Base-by-base conservation (phyloP, 2,888 invertebrate species). In the Agrilus mali region DNA sequence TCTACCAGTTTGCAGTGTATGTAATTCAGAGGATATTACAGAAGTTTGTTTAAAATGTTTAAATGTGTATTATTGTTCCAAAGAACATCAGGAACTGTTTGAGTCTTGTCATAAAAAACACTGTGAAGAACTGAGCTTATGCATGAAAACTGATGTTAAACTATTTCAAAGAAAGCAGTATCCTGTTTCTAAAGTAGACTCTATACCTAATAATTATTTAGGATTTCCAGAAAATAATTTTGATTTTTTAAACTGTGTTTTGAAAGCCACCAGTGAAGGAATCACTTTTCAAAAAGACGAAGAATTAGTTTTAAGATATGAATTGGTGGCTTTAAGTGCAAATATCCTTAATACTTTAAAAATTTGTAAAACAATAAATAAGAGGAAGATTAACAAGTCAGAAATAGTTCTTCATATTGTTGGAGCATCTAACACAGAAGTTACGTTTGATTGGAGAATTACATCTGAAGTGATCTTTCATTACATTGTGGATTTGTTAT, bases 341-440 rank as follows among this genome's bases (percentile, higher is more conserved):
- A 55, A 52, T 15, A 52, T 59, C 35, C 38, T 56, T 15, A 52
- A 53, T 48, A 53, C 55, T 5, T 41, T 60, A 17, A 51, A 57
- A 47, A 44, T 48, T 45, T 40, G 42, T 32, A 46, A 47, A 17
- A 32, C 51, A 7, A 34, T 38, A 13, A 41, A 40, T 43, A 44
- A 45, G 17, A 16, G 40, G 7, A 27, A 7, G 4, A 10, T 27
- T 27, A 10, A 48, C 46, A 50, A 41, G 47, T 14, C 41, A 33
- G 41, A 41, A 36, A 45, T 56, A 38, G 49, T 48, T 15, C 43
- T 64, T 20, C 61, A 63, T 45, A 37, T 61, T 36, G 56, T 62
- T 20, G 63, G 64, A n/a, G 55, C 58, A 15, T 50, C 54, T 27
- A 33, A 39, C 2, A 51, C 54, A 22, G 63, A 64, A 51, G 47